Evolutionary conservation across 92 coral and sea anemone genomes (phyloP).

Genomic region (Phenganax marumi): DNA sequence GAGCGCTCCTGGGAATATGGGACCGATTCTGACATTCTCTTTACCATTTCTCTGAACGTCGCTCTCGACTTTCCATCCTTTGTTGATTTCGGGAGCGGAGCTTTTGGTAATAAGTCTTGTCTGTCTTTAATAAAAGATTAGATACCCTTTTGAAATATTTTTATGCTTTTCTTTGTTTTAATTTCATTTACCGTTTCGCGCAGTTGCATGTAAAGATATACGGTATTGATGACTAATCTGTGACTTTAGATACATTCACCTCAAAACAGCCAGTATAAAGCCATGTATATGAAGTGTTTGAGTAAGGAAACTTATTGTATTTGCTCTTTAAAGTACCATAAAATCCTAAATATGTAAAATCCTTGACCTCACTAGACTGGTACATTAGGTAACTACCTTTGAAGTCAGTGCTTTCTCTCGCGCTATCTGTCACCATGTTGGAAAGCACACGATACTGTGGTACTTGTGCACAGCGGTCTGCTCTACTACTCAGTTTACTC

Average conservation of each 20-base stretch:
- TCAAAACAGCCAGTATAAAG: too few species aligned
- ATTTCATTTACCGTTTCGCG: too few species aligned
- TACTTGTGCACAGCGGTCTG: conserved; percentile 38
- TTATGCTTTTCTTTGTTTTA: too few species aligned
- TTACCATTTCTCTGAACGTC: conserved; percentile 13
- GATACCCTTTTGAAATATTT: too few species aligned
- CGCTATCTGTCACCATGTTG: not conserved
- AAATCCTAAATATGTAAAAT: too few species aligned
- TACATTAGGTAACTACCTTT: not conserved
- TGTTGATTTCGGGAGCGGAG: not conserved
- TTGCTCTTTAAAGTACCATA: too few species aligned
- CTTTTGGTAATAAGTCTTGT: not conserved
- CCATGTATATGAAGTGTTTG: too few species aligned
- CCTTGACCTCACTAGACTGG: not conserved
- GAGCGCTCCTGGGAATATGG: conserved; percentile 20
- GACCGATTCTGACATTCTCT: not conserved
- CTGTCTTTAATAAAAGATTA: too few species aligned
- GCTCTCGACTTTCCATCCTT: not conserved
- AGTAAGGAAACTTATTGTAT: too few species aligned
- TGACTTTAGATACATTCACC: too few species aligned
- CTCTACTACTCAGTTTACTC: conserved; percentile 21
- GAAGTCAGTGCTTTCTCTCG: not conserved
- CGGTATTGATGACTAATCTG: too few species aligned
- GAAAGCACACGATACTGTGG: conserved; percentile 29
- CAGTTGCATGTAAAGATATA: too few species aligned